A percentile compares a stretch with the other conserved stretches of the same genome.
phyloP scores from a whole-genome alignment of 2,888 invertebrate species.

The Plagiodera versicolora region DNA sequence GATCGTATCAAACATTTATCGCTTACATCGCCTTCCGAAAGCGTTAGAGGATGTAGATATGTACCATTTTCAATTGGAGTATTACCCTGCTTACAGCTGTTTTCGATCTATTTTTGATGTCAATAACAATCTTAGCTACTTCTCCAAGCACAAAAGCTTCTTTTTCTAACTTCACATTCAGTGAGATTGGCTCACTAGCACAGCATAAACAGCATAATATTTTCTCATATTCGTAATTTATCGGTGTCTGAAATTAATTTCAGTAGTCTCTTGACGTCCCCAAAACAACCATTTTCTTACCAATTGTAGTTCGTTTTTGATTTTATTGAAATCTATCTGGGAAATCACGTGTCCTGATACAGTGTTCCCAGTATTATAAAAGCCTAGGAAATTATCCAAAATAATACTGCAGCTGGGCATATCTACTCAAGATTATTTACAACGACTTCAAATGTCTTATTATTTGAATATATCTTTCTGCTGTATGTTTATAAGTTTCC shows the following conservation, averaged over 20 bases:
- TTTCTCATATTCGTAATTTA: conserved; percentile 72
- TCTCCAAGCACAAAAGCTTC: conserved; percentile 80
- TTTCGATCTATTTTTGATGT: conserved; percentile 76
- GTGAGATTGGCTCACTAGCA: conserved; percentile 70
- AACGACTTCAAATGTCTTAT: no score
- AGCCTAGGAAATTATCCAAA: neutral
- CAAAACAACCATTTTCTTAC: conserved; percentile 1
- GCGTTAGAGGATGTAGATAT: conserved; percentile 11
- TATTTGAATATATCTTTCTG: no score
- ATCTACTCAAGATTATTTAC: neutral
- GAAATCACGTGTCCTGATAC: conserved; percentile 13
- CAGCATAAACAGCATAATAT: conserved; percentile 81
- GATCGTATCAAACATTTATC: no score
- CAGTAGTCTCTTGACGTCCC: neutral
- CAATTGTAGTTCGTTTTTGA: conserved; percentile 2
- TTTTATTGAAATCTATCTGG: conserved; percentile 15
- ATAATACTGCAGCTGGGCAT: neutral
- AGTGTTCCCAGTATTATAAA: conserved; percentile 11
- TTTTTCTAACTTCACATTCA: conserved; percentile 69
- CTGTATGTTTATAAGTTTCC: no score
- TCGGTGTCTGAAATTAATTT: conserved; percentile 60
- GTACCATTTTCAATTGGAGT: neutral
- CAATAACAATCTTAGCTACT: conserved; percentile 67
- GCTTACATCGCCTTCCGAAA: no score
- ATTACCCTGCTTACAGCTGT: conserved; percentile 48